Conservation (phyloP, 2,888 invertebrate species). For the Hanleya hanleyi region DNA sequence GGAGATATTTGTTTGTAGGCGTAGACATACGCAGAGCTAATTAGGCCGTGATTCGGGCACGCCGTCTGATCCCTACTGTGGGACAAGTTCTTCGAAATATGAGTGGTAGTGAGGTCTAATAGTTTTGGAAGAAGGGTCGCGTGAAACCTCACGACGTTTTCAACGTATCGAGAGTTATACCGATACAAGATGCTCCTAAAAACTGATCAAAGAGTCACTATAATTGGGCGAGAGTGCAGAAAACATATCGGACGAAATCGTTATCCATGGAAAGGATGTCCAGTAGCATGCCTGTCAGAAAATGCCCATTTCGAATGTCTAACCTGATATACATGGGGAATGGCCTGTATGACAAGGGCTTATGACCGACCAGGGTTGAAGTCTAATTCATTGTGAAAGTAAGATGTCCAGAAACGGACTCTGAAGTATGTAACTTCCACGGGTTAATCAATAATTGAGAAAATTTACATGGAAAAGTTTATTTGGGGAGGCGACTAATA, state of each 20-base stretch:
- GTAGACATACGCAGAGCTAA: background rate
- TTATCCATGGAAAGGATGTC: conserved; percentile 34
- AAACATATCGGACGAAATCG: conserved; percentile 34
- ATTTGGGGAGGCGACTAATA: background rate
- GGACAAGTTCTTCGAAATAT: background rate
- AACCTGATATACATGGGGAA: conserved; percentile 26
- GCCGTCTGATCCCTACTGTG: background rate
- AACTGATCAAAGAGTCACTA: conserved; percentile 3
- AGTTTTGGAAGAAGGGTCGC: conserved; percentile 9
- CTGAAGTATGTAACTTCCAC: conserved; percentile 20
- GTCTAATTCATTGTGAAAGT: conserved; percentile 19
- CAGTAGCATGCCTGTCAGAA: conserved; percentile 37
- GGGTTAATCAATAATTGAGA: conserved; percentile 20
- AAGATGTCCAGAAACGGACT: conserved; percentile 19
- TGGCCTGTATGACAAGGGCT: conserved; percentile 16
- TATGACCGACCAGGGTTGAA: conserved; percentile 15
- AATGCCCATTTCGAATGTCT: conserved; percentile 40
- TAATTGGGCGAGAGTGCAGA: conserved; percentile 8
- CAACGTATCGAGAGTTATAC: conserved; percentile 18
- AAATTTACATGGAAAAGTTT: background rate
- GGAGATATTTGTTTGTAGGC: background rate
- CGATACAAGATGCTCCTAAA: conserved; percentile 18
- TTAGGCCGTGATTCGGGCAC: background rate
- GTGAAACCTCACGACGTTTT: conserved; percentile 18
- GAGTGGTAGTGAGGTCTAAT: conserved; percentile 6